Evolutionary conservation across 1,140 invertebrate genomes (phyloP), one percentile per base, ranked within the genome.

Genomic region (Pseudomyrmex sp.): DNA sequence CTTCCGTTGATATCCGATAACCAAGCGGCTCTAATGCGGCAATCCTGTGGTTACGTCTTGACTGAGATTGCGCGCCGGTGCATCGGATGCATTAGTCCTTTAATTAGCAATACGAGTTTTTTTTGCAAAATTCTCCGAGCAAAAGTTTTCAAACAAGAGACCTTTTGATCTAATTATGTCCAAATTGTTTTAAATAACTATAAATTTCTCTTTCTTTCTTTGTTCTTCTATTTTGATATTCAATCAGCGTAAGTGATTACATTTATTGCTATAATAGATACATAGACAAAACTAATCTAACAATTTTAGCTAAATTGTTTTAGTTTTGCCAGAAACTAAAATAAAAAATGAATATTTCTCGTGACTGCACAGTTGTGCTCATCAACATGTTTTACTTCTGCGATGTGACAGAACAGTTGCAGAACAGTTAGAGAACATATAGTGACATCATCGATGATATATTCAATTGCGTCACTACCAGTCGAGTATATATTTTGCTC

Each of bases 1-100:
- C 44, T 80, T 80, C 56, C 54, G 76, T 15, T 80, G 76, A 80
- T 80, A 80, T 72, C 54, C 46, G 76, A 80, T 80, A 80, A 80
- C 65, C 54, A 44, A n/a, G 44, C 20, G 20, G 15, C 44, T 59
- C 50, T 58, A 80, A 80, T 18, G 5, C 54, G n/a, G 13, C 66
- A 12, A 13, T 72, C 15, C 12, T 72, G 65, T 15, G 66, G 23
- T 80, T 59, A 79, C 44, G 9, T 80, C 54, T 54, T 13, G 50
- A 44, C 35, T 46, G 76, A 80, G 44, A 80, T 70, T 72, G 44
- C 54, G 10, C 8, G 44, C 20, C 44, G 3, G 52, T 58, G 48
- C 10, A 46, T 46, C 35, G 8, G 12, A 4, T 65, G 18, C 7
- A 61, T 70, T 72, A 72, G 54, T 35, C 2, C 50, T 5, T n/a